Base-by-base conservation (phyloP, 1,140 invertebrate species). In the Trachelipus rathkii region DNA sequence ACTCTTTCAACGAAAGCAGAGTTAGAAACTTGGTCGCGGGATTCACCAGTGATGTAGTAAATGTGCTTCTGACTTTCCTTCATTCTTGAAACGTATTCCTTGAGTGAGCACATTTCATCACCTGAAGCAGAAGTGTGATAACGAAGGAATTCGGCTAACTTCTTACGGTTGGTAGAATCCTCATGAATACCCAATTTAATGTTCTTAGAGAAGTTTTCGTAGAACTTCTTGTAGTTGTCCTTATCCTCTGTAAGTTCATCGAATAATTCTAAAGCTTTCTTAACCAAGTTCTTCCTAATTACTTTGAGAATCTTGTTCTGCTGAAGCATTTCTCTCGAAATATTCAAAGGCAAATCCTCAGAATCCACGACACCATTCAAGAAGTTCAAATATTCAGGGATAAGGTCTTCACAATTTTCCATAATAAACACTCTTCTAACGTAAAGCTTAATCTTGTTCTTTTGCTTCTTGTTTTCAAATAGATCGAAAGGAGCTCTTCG, bases 351-450 rank as follows among this genome's bases (percentile, higher is more conserved):
- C 73, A 99, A 86, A 89, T 99, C 96, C 86, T 99, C 96, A 76
- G 93, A 95, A 86, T 99, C 97, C 13, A 99, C 97, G 24, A 99
- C 95, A 85, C 97, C 97, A 85, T 92, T 93, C 82, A 97, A 91
- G 87, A 97, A 98, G 87, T 96, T 97, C 75, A 99, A 87, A 84
- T 99, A 99, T 83, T 98, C 96, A 0, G 97, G 97, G 83, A 99
- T 98, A 11, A 99, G 87, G 82, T 99, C 96, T 84, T 99, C 95
- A 84, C 96, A 98, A 86, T 99, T 98, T 86, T 99, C 97, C 95
- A 98, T 98, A 84, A 99, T 98, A 88, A 98, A 98, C 0, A 89
- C 88, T 72, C 89, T 84, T 23, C 89, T 83, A 8, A 90, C 89
- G 82, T 90, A 90, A 71, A 90, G 85, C 84, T 99, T 99, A 83